phyloP scores from a whole-genome alignment of 2,888 invertebrate genomes.

The Nematopogon swammerdamellus region DNA sequence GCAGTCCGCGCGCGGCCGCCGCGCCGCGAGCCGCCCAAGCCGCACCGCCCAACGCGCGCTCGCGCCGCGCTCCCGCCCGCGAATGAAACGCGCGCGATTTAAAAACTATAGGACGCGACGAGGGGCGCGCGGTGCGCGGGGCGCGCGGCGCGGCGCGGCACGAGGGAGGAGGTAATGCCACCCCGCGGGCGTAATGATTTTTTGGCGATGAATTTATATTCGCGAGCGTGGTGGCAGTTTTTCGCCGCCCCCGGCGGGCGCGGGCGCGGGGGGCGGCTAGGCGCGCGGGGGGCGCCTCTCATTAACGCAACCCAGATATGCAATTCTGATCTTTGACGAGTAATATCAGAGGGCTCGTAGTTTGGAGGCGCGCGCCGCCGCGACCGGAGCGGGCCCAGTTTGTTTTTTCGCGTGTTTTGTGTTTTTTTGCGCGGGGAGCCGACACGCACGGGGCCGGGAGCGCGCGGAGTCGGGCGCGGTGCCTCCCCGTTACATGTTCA shows the following conservation, averaged over 20 bases:
- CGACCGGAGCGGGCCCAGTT: conserved; percentile 53
- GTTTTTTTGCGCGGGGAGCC: conserved; percentile 54
- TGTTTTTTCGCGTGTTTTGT: conserved; percentile 47
- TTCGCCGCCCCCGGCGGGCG: conserved; percentile 37
- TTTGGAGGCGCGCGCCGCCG: conserved; percentile 54
- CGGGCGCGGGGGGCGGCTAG: conserved; percentile 15
- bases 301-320: conserved; percentile 65
- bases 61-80: conserved; percentile 24
- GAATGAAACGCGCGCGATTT: conserved; percentile 50
- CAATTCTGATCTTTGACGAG: conserved; percentile 64
- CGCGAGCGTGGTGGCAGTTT: conserved; percentile 62
- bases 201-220: conserved; percentile 79
- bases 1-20: conserved; percentile 9
- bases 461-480: conserved; percentile 1
- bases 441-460: conserved; percentile 8
- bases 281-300: conserved; percentile 35
- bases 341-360: conserved; percentile 41
- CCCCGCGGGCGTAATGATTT: conserved; percentile 81
- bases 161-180: conserved; percentile 61
- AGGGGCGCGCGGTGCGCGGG: conserved; percentile 15
- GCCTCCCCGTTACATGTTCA: conserved; percentile 20
- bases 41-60: conserved; percentile 44
- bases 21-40: conserved; percentile 34
- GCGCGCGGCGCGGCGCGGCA: conserved; percentile 23
- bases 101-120: conserved; percentile 43